Percentiles rank a stretch among this genome's conserved stretches.
Evolutionary conservation across 2,113 vertebrate species (phyloP).

Genomic region (Amphilophus citrinellus): DNA sequence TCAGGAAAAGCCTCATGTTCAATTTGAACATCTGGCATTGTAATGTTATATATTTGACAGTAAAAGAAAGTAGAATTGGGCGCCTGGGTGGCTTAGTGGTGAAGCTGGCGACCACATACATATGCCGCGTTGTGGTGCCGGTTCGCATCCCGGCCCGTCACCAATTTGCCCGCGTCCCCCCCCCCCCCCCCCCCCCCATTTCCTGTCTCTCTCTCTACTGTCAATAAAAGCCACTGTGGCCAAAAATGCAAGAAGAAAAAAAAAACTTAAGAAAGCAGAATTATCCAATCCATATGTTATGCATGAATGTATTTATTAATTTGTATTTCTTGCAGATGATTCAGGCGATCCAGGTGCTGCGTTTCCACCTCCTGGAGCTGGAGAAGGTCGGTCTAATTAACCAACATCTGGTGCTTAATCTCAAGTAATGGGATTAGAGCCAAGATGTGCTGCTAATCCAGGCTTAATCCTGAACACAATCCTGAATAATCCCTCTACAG

Average conservation of each 20-base stretch:
- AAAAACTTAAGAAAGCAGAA: not conserved
- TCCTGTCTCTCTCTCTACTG: no score
- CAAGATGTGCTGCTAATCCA: not conserved
- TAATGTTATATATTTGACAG: not conserved
- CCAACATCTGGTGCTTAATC: not conserved
- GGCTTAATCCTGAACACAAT: not conserved
- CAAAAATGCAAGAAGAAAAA: no score
- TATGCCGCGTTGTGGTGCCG: no score
- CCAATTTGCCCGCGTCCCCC: no score
- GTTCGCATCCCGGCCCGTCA: no score
- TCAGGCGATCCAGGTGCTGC: slow-evolving; percentile 96
- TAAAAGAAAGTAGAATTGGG: not conserved
- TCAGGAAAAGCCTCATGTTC: not conserved
- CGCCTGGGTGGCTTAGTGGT: no score
- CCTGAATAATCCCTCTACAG: not conserved
- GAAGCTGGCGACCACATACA: no score
- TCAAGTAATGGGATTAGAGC: not conserved
- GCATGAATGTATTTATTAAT: not conserved
- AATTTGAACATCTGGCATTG: not conserved
- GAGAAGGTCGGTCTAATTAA: slow-evolving; percentile 82
- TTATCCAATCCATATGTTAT: not conserved
- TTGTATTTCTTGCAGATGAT: slow-evolving; percentile 86
- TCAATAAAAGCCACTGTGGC: no score
- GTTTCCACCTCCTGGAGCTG: slow-evolving; percentile 98
- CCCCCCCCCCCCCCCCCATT: no score